These are phyloP conservation scores for Pristionchus maxplancki DNA, from an alignment of 2,888 invertebrate genomes.

Conservation along the genomic window DNA sequence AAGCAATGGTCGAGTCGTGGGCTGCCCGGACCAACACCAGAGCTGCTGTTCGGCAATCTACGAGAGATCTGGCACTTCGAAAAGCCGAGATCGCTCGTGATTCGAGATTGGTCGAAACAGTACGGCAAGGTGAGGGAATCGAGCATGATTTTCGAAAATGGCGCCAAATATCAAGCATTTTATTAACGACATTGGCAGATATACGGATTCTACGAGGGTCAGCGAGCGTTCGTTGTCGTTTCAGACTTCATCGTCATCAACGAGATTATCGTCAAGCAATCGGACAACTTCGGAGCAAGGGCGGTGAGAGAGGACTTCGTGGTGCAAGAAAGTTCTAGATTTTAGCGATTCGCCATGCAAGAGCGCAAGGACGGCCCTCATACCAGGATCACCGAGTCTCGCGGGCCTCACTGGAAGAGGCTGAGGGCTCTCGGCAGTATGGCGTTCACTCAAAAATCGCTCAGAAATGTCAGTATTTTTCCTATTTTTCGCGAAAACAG, in stretches of 20 bases:
- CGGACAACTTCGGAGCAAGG: constrained; percentile 79
- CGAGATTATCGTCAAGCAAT: constrained; percentile 79
- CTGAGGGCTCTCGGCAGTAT: constrained; percentile 80
- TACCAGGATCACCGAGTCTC: constrained; percentile 78
- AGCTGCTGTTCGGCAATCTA: constrained; percentile 64
- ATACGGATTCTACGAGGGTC: constrained; percentile 66
- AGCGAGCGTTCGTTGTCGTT: constrained; percentile 76
- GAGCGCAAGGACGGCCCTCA: constrained; percentile 66
- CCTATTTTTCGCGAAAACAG: no score
- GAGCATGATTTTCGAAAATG: not conserved
- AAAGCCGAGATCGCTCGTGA: constrained; percentile 56
- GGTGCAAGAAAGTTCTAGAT: no score
- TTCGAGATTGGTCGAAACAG: constrained; percentile 68
- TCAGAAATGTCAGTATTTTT: constrained; percentile 55
- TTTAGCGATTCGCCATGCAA: constrained; percentile 57
- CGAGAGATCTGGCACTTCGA: constrained; percentile 55
- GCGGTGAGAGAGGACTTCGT: constrained; percentile 78
- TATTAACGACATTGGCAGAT: not conserved
- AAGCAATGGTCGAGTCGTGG: constrained; percentile 68
- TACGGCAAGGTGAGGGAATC: constrained; percentile 54
- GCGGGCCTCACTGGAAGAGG: constrained; percentile 81
- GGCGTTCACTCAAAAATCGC: constrained; percentile 79
- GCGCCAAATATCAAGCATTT: no score
- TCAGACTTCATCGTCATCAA: constrained; percentile 78
- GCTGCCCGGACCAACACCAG: constrained; percentile 63